Base-by-base conservation (phyloP, 2,888 invertebrate species). In the Diogma glabrata region DNA sequence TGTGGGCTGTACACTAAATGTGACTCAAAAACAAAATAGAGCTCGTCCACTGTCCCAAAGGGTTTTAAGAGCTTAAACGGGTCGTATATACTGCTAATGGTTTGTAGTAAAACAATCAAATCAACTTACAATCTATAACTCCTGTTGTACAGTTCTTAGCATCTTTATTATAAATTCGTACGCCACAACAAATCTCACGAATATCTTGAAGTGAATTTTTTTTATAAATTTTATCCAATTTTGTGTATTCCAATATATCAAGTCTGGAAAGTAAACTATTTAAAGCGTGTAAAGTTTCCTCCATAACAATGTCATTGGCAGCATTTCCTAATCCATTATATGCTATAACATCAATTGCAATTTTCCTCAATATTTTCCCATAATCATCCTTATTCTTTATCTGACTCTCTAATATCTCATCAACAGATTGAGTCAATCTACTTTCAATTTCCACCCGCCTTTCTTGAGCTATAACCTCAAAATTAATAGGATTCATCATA, bases 141-240 rank as follows among this genome's bases (percentile, higher is more conserved):
- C 79, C 81, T 48, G 79, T 79, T 4, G 84, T 84, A 56, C 83
- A 82, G 26, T 62, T 54, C 3, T 65, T 63, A 2, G 62, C 61
- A 61, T 85, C 81, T 57, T 81, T 76, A 61, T 87, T 87, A 65
- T 87, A 92, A 30, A 92, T 72, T 50, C 91, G 70, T 50, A 92
- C 88, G 0, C 92, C 92, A 2, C 84, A 81, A 0, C 86, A 82
- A 26, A 90, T 79, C 61, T 79, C 78, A 53, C 81, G 74, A 52
- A 90, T 66, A 55, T 86, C 82, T 23, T 75, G 67, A 87, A 71
- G 57, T 79, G 83, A 49, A 70, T 71, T 63, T 76, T 74, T 63
- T 78, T 87, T 61, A 81, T 81, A 22, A 62, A 62, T 58, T 74
- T 73, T 51, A 76, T 74, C 58, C 77, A 67, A 9, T 69, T 61